Evolutionary conservation across 1,140 invertebrate genomes (phyloP), one percentile per base, ranked within the genome.

Genomic region (Tetramorium alpestre): DNA sequence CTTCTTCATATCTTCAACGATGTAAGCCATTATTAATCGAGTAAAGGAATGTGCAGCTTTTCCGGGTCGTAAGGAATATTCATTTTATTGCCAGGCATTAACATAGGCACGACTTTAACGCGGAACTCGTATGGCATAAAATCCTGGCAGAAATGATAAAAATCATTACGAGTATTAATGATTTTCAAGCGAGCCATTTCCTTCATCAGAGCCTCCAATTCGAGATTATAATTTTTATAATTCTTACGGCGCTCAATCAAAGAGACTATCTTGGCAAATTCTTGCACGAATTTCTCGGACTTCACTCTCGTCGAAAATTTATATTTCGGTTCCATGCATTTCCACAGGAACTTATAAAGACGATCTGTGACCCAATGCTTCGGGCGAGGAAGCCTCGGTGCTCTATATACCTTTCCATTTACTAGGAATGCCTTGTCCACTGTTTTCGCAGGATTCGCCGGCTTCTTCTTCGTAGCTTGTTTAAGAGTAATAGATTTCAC

Each of bases 41-140:
- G 38, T 47, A 94, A 81, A 0, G 94, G 91, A 18, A 56, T 67
- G 18, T 90, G 22, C 6, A 94, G 2, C 4, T 47, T 81, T 0
- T 86, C 11, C 18, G 87, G 80, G 13, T 94, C 49, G 11, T 87
- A 95, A 0, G 94, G 94, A 69, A 95, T 92, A 33, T 86, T 93
- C 4, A 3, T 85, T n/a, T 58, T 22, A 38, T 94, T 94, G 1
- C 94, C 93, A 0, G 94, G 93, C 18, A 92, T 10, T 18, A 92
- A 11, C 72, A 94, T 94, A 2, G 94, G 94, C 3, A 89, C 76
- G 0, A 88, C 92, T 73, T 94, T 95, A 3, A 85, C 1, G 11
- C 92, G 91, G 84, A 95, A 93, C 0, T 91, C 81, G n/a, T 92
- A 92, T 0, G 94, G 94, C 28, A 95, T 38, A 73, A 89, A 94